Percentiles rank a stretch among this genome's conserved stretches.
Conservation (phyloP, 2,888 invertebrate genomes). For the Polia nebulosa region DNA sequence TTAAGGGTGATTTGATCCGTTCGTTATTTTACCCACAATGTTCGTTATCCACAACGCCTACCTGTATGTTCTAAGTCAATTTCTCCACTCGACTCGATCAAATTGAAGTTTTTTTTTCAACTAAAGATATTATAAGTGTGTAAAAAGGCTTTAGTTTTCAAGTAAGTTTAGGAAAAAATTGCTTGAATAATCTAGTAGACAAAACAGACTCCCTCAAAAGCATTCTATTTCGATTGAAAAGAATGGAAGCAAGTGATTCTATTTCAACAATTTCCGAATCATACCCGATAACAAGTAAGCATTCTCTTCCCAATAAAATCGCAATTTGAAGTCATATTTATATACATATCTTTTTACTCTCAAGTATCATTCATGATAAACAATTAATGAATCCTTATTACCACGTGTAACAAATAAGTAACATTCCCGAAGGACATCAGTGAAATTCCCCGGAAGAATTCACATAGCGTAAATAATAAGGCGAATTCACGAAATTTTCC, state of each 20-base stretch:
- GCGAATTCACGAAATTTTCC: slow-evolving; percentile 33
- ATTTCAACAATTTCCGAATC: neutral
- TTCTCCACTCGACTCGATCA: neutral
- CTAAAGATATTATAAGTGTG: too few relatives aligned
- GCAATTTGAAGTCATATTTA: too few relatives aligned
- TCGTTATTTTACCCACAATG: neutral
- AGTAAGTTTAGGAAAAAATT: too few relatives aligned
- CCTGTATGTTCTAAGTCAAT: neutral
- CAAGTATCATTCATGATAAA: too few relatives aligned
- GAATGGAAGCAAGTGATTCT: neutral
- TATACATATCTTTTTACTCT: too few relatives aligned
- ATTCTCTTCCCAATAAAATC: too few relatives aligned
- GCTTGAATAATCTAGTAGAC: too few relatives aligned
- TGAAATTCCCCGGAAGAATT: slow-evolving; percentile 43
- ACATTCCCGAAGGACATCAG: slow-evolving; percentile 1
- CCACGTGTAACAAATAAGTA: slow-evolving; percentile 11
- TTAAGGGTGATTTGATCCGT: slow-evolving; percentile 2
- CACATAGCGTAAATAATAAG: slow-evolving; percentile 48
- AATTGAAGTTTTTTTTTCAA: neutral
- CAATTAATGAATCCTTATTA: neutral
- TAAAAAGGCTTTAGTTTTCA: too few relatives aligned
- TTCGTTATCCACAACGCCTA: neutral
- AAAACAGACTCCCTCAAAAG: too few relatives aligned
- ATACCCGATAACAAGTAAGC: neutral
- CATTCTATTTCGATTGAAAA: too few relatives aligned